A percentile compares a stretch with the other conserved stretches of the same genome.
Conservation (phyloP, 2,113 vertebrate species). For the Urocolius indicus region DNA sequence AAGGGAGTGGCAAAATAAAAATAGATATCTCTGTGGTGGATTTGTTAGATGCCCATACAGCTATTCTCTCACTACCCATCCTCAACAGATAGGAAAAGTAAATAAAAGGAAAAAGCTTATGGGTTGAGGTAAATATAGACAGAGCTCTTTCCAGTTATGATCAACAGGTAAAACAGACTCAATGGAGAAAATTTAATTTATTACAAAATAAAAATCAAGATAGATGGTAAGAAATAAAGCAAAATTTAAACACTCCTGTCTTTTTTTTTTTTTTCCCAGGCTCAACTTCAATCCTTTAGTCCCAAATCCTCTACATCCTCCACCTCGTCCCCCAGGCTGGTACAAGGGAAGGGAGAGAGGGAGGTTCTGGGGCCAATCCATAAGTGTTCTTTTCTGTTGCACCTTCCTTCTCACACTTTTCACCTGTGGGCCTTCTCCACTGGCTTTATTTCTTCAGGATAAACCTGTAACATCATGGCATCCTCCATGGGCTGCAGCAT, state of each 20-base stretch:
- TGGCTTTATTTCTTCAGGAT: background rate
- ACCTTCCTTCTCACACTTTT: background rate
- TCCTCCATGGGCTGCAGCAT: background rate
- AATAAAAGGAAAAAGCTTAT: background rate
- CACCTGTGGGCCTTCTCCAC: background rate
- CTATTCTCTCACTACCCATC: background rate
- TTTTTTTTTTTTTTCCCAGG: background rate
- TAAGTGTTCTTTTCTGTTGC: background rate
- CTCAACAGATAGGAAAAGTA: background rate
- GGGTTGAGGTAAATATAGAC: background rate
- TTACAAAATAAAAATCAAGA: background rate
- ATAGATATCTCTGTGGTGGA: background rate
- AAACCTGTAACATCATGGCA: background rate
- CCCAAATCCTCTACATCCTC: background rate
- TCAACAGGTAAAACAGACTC: background rate
- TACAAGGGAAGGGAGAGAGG: background rate
- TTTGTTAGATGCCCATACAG: background rate
- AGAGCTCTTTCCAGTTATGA: background rate
- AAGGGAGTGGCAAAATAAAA: constrained; percentile 4
- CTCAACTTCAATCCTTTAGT: background rate
- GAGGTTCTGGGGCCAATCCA: background rate
- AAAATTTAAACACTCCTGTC: background rate
- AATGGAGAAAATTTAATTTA: background rate
- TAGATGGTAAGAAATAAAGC: background rate
- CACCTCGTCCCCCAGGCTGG: rapidly evolving